Base-by-base conservation (phyloP, 2,888 invertebrate genomes). In the Dyspetes luteomarginatus region DNA sequence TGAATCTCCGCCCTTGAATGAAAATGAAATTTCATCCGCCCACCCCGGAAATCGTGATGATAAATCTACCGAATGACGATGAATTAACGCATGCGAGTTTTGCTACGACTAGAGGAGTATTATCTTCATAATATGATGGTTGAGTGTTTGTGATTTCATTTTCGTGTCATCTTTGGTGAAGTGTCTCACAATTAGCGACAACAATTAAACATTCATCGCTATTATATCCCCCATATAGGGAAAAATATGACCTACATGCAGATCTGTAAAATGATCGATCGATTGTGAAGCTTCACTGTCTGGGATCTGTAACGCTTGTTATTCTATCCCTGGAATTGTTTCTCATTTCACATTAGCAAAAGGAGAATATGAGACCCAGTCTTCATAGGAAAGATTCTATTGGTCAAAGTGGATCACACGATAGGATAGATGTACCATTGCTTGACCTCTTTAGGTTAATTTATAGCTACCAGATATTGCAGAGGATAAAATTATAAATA, bases 391-490 rank as follows among this genome's bases (percentile, higher is more conserved):
- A 65, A 75, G 45, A 71, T 77, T 56, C 78, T 64, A 79, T 81
- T 81, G 76, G 76, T 81, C 78, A 65, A 71, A 58, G 72, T 48
- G 41, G 43, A 30, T n/a, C n/a, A n/a, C n/a, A n/a, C n/a, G n/a
- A n/a, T n/a, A n/a, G n/a, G n/a, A n/a, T n/a, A n/a, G n/a, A n/a
- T n/a, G n/a, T n/a, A n/a, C n/a, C n/a, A n/a, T n/a, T n/a, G n/a
- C n/a, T n/a, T n/a, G n/a, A n/a, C n/a, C n/a, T n/a, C n/a, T n/a
- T n/a, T n/a, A n/a, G n/a, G n/a, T n/a, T n/a, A n/a, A n/a, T n/a
- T n/a, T n/a, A n/a, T n/a, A n/a, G n/a, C n/a, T n/a, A n/a, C n/a
- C n/a, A n/a, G n/a, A n/a, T n/a, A n/a, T n/a, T n/a, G n/a, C n/a
- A n/a, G n/a, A n/a, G n/a, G n/a, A n/a, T n/a, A n/a, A n/a, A n/a